A percentile compares a stretch with the other conserved stretches of the same genome.
These are phyloP conservation scores for Epirrhoe alternata DNA, from an alignment of 2,888 invertebrate genomes.

Conservation along the genomic window DNA sequence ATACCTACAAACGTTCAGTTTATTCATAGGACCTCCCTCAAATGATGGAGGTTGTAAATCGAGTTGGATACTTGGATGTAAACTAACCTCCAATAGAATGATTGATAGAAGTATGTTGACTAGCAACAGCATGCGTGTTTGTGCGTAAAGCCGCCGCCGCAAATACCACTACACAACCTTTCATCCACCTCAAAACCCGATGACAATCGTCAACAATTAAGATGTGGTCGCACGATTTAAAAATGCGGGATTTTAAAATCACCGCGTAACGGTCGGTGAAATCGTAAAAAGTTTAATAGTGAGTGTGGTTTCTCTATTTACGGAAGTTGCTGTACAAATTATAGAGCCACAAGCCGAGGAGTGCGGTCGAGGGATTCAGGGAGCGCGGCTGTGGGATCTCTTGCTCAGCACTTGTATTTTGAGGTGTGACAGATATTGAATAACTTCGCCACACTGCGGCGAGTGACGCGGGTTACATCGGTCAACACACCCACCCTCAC, in stretches of 20 bases:
- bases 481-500: neutral
- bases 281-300: slow-evolving; percentile 72
- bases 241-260: slow-evolving; percentile 56
- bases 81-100: neutral
- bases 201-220: slow-evolving; percentile 51
- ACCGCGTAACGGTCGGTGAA: slow-evolving; percentile 61
- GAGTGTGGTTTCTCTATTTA: slow-evolving; percentile 81
- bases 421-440: slow-evolving; percentile 26
- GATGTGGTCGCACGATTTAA: slow-evolving; percentile 61
- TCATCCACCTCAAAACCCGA: slow-evolving; percentile 41
- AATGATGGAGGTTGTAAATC: no score
- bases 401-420: slow-evolving; percentile 26
- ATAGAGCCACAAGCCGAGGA: slow-evolving; percentile 65
- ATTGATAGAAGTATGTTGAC: neutral
- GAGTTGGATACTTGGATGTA: no score
- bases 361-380: slow-evolving; percentile 62
- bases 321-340: slow-evolving; percentile 78
- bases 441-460: slow-evolving; percentile 14
- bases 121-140: slow-evolving; percentile 2
- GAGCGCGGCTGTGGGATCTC: slow-evolving; percentile 30
- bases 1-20: no score
- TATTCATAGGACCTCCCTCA: no score
- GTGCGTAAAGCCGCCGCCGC: slow-evolving; percentile 17
- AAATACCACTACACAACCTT: slow-evolving; percentile 19
- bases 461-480: neutral